A percentile compares a stretch with the other conserved stretches of the same genome.
Conservation (phyloP, 2,797 vertebrate genomes). For the Choloepus didactylus region DNA sequence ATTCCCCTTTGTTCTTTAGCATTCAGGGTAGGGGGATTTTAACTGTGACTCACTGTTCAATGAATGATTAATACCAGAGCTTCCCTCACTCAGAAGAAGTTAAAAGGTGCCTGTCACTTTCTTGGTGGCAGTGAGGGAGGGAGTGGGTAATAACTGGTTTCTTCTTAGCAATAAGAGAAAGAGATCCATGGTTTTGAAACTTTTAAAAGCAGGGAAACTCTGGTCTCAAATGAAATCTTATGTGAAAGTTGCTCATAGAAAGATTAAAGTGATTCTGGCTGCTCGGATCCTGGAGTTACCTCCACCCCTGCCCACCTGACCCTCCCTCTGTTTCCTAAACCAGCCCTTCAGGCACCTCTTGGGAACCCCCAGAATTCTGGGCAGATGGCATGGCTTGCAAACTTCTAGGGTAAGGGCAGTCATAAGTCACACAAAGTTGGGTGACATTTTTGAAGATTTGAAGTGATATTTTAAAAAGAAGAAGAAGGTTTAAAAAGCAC, state of each 20-base stretch:
- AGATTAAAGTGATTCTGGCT: slow-evolving; percentile 3
- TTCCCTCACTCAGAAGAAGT: neutral
- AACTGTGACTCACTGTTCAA: slow-evolving; percentile 76
- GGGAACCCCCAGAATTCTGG: neutral
- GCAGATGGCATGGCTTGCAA: neutral
- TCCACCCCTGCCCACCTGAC: neutral
- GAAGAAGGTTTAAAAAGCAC: slow-evolving; percentile 18
- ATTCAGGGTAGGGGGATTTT: slow-evolving; percentile 73
- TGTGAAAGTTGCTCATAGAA: neutral
- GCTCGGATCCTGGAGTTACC: neutral
- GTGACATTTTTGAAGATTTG: slow-evolving; percentile 29
- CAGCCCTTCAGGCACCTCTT: neutral
- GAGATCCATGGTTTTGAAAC: neutral
- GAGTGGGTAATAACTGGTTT: neutral
- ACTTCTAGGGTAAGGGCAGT: neutral
- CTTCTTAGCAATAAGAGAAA: neutral
- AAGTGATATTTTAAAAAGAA: neutral
- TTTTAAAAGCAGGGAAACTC: neutral
- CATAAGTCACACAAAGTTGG: neutral
- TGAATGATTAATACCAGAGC: slow-evolving; percentile 54
- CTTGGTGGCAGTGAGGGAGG: neutral
- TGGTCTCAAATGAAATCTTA: neutral
- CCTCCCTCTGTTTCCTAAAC: neutral
- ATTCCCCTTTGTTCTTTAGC: slow-evolving; percentile 70
- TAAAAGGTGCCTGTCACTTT: neutral